These are phyloP conservation scores for Heliconius aoede DNA, from an alignment of 2,888 invertebrate species.

Conservation along the genomic window DNA sequence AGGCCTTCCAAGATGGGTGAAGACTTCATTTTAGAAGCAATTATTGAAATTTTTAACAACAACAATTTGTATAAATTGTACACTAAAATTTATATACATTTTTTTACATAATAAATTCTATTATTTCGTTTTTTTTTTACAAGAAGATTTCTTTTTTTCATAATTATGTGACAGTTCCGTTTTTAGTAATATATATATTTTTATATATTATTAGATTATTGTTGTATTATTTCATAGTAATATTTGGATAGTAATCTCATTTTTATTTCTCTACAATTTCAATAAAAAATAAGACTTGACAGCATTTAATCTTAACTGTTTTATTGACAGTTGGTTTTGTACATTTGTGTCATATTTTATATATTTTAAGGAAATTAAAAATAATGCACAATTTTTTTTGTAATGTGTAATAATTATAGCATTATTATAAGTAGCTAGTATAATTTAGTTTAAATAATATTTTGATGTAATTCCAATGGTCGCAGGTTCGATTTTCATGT, in stretches of 20 bases:
- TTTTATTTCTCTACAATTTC: neutral
- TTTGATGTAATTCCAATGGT: slow-evolving; percentile 2
- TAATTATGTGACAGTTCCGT: neutral
- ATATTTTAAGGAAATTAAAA: slow-evolving; percentile 20
- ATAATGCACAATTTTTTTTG: slow-evolving; percentile 44
- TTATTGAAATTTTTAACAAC: neutral
- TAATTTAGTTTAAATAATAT: slow-evolving; percentile 1
- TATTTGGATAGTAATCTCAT: neutral
- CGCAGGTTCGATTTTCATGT: neutral
- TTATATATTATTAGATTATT: neutral
- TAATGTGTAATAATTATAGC: neutral
- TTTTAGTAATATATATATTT: neutral
- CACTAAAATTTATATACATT: neutral
- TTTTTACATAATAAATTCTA: neutral
- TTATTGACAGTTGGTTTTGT: slow-evolving; percentile 24
- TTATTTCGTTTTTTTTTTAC: neutral
- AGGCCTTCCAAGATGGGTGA: slow-evolving; percentile 32
- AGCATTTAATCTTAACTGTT: slow-evolving; percentile 62
- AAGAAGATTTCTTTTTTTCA: too few species aligned
- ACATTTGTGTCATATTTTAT: slow-evolving; percentile 36
- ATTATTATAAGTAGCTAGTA: slow-evolving; percentile 11
- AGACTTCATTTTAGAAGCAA: slow-evolving; percentile 1
- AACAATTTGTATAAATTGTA: too few species aligned
- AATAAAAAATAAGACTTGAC: slow-evolving; percentile 57
- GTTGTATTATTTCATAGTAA: neutral